Evolutionary conservation across 2,888 invertebrate species (phyloP).

Genomic region (Morpho achilles): DNA sequence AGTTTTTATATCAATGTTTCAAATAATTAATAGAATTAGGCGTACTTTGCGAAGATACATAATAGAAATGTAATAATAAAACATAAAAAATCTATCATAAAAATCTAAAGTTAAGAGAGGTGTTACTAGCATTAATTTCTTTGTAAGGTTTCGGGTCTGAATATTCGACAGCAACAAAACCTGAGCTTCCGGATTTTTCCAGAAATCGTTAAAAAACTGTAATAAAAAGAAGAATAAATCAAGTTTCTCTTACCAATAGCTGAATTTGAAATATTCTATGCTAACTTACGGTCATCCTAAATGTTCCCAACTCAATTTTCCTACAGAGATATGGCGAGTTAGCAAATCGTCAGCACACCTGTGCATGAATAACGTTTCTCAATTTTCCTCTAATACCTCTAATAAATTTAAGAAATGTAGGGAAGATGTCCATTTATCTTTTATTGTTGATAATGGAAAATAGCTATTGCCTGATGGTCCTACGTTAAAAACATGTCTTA

Average conservation of each 20-base stretch:
- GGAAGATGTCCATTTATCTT: slow-evolving; percentile 53
- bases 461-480: too few relatives aligned
- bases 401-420: slow-evolving; percentile 67
- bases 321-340: slow-evolving; percentile 71
- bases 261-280: slow-evolving; percentile 7
- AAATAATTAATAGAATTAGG: too few relatives aligned
- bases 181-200: too few relatives aligned
- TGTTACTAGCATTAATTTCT: too few relatives aligned
- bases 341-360: slow-evolving; percentile 76
- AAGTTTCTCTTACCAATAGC: neutral
- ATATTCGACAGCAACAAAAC: too few relatives aligned
- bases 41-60: too few relatives aligned
- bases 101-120: too few relatives aligned
- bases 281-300: slow-evolving; percentile 32
- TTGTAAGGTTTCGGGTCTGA: too few relatives aligned
- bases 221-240: slow-evolving; percentile 10
- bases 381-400: slow-evolving; percentile 66
- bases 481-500: neutral
- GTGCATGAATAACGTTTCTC: slow-evolving; percentile 70
- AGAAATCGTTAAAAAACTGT: neutral
- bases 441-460: slow-evolving; percentile 19
- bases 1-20: too few relatives aligned
- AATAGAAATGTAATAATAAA: too few relatives aligned
- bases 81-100: too few relatives aligned
- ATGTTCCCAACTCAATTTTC: slow-evolving; percentile 60